Evolutionary conservation across 2,888 invertebrate species (phyloP).

Genomic region (Machimus rusticus): DNA sequence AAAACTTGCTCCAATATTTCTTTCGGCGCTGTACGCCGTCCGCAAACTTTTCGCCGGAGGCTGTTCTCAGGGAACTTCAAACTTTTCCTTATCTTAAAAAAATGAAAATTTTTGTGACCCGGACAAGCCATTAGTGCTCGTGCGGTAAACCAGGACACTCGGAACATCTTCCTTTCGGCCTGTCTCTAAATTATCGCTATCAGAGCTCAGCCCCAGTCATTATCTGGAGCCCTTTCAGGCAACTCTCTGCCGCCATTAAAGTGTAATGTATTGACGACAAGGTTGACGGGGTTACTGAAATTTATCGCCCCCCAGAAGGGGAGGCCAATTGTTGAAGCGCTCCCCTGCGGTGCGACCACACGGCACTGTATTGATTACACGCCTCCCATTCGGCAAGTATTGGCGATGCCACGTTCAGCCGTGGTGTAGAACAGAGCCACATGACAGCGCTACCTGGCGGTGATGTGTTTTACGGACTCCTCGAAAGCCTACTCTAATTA

Average conservation of each 20-base stretch:
- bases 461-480: not conserved
- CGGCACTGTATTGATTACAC: not conserved
- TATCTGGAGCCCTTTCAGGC: constrained; percentile 8
- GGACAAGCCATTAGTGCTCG: not conserved
- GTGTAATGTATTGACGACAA: constrained; percentile 45
- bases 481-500: not conserved
- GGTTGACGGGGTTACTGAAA: constrained; percentile 42
- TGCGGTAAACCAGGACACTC: not conserved
- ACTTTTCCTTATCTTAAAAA: constrained; percentile 23
- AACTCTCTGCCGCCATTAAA: constrained; percentile 29
- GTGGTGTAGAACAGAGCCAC: not conserved
- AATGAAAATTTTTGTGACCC: constrained; percentile 32
- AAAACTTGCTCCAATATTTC: not conserved
- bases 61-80: not conserved
- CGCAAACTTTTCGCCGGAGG: not conserved
- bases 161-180: not conserved
- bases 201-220: constrained; percentile 26
- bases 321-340: constrained; percentile 23
- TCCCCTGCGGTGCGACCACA: not conserved
- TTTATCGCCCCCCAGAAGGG: constrained; percentile 36
- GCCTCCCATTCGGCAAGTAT: not conserved
- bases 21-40: not conserved
- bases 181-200: constrained; percentile 4
- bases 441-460: not conserved
- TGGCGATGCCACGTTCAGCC: not conserved